A percentile compares a stretch with the other conserved stretches of the same genome.
Evolutionary conservation across 2,113 vertebrate genomes (phyloP).

Genomic region (Salvelinus fontinalis): DNA sequence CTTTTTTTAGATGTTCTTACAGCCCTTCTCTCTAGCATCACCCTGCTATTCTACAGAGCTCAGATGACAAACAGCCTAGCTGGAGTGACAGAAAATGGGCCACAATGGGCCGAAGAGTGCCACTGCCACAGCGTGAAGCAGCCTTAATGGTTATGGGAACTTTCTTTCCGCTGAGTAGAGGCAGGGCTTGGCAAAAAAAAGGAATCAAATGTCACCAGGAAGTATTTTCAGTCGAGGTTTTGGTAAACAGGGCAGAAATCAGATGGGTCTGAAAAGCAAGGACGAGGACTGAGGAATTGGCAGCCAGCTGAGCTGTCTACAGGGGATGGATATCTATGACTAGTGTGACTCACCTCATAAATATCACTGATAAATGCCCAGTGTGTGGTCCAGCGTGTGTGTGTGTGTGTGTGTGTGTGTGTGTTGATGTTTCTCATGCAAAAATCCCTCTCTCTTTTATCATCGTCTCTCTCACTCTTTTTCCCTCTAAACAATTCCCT

Average conservation of each 20-base stretch:
- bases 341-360: constrained; percentile 25
- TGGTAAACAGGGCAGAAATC: constrained; percentile 19
- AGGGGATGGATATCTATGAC: constrained; percentile 6
- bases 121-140: constrained; percentile 15
- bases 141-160: neutral
- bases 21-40: neutral
- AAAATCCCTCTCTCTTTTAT: neutral
- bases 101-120: constrained; percentile 4
- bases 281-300: constrained; percentile 25
- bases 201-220: constrained; percentile 23
- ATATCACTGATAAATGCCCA: constrained; percentile 18
- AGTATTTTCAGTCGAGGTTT: constrained; percentile 29
- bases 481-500: neutral
- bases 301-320: neutral
- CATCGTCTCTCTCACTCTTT: neutral
- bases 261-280: neutral
- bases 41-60: constrained; percentile 7
- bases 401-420: constrained; percentile 3
- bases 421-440: neutral
- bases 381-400: neutral
- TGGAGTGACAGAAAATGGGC: constrained; percentile 21
- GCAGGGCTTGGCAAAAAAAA: constrained; percentile 15
- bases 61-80: neutral
- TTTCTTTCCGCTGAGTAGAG: constrained; percentile 17
- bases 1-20: neutral